phyloP scores from a whole-genome alignment of 2,797 vertebrate species.

The Dipus sagitta region DNA sequence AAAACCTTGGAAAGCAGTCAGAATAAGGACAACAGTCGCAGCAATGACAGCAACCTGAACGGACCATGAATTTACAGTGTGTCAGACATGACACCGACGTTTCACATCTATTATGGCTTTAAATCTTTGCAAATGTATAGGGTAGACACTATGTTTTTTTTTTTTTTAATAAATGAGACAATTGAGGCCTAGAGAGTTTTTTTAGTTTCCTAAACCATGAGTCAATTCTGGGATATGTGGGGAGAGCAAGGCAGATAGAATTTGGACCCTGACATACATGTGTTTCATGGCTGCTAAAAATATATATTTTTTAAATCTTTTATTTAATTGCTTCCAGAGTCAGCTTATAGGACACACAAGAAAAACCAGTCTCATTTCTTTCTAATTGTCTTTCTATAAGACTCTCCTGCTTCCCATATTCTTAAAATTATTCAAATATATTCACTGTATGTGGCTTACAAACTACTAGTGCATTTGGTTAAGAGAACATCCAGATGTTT shows the following conservation, averaged over 20 bases:
- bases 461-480: slow-evolving; percentile 59
- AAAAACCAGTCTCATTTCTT: slow-evolving; percentile 62
- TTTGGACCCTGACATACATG: background rate
- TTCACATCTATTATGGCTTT: background rate
- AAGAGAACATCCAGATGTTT: slow-evolving; percentile 73
- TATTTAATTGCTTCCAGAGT: slow-evolving; percentile 57
- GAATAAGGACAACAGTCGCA: background rate
- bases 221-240: background rate
- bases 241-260: background rate
- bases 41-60: background rate
- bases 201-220: background rate
- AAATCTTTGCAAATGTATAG: background rate
- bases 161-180: background rate
- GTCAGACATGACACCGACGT: background rate
- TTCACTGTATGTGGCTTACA: slow-evolving; percentile 67
- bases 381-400: slow-evolving; percentile 62
- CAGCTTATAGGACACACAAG: slow-evolving; percentile 31
- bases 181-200: background rate
- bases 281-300: slow-evolving; percentile 20
- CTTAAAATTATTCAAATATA: slow-evolving; percentile 71
- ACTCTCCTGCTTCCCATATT: slow-evolving; percentile 50
- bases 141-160: background rate
- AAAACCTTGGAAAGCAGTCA: background rate
- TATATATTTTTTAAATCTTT: slow-evolving; percentile 8
- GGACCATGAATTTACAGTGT: background rate